Conservation (phyloP, 2,797 vertebrate species). For the Diglossa cyanea region DNA sequence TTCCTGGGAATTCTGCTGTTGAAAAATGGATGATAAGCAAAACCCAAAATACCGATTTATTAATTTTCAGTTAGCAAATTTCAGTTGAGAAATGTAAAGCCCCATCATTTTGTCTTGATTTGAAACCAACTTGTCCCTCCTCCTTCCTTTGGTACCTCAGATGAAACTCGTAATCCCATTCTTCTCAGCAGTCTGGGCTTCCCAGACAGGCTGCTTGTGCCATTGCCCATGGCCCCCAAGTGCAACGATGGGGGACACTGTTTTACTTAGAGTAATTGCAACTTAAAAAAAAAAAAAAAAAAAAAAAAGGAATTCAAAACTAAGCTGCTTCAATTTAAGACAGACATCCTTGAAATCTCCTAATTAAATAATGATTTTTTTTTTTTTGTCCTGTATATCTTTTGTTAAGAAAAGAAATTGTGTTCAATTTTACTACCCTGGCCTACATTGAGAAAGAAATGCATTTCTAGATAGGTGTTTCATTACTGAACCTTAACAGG, state of each 20-base stretch:
- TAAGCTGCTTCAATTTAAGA: background rate
- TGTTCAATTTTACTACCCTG: background rate
- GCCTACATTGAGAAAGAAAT: background rate
- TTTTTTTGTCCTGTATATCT: background rate
- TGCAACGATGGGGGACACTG: background rate
- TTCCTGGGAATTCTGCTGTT: background rate
- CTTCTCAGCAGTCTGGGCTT: background rate
- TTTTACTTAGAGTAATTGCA: background rate
- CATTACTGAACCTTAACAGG: background rate
- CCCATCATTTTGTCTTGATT: background rate
- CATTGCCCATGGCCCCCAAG: background rate
- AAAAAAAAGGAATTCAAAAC: background rate
- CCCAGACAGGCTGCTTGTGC: background rate
- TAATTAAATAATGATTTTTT: background rate
- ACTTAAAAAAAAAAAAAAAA: background rate
- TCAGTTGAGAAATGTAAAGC: background rate
- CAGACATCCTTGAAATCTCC: background rate
- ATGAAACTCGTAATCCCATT: fast-evolving
- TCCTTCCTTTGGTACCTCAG: background rate
- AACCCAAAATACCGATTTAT: background rate
- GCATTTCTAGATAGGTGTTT: background rate
- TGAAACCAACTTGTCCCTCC: background rate
- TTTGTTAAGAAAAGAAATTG: background rate
- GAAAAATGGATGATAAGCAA: background rate
- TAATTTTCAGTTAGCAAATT: background rate